Evolutionary conservation across 2,113 vertebrate species (phyloP).

Genomic region (Picathartes gymnocephalus): DNA sequence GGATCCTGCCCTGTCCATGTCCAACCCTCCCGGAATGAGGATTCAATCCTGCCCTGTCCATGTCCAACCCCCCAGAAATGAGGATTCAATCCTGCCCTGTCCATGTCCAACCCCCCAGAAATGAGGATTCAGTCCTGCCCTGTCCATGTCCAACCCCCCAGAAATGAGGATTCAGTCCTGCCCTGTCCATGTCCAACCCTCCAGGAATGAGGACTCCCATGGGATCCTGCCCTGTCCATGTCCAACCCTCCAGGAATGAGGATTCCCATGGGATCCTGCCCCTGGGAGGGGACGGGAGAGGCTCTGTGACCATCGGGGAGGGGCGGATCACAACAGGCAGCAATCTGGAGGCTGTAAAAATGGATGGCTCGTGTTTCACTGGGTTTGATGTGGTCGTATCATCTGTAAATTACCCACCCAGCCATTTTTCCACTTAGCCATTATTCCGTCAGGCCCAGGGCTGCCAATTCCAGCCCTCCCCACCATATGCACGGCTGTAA

Average conservation of each 20-base stretch:
- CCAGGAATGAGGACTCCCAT: no score
- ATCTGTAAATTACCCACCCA: conserved; percentile 49
- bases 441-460: conserved; percentile 31
- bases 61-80: accelerated
- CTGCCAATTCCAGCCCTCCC: conserved; percentile 28
- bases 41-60: background rate
- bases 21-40: background rate
- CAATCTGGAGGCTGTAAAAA: conserved; percentile 19
- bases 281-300: background rate
- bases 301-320: background rate
- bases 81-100: background rate
- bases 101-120: background rate
- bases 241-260: background rate
- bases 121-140: background rate
- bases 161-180: background rate
- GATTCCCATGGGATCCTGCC: background rate
- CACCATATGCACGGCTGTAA: background rate
- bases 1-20: accelerated
- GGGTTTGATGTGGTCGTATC: conserved; percentile 18
- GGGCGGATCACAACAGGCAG: background rate
- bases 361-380: conserved; percentile 21
- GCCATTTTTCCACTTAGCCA: conserved; percentile 26
- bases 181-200: background rate
- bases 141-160: background rate
- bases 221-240: background rate